phyloP scores from a whole-genome alignment of 2,113 vertebrate species.

The Mormyrus iriodes region DNA sequence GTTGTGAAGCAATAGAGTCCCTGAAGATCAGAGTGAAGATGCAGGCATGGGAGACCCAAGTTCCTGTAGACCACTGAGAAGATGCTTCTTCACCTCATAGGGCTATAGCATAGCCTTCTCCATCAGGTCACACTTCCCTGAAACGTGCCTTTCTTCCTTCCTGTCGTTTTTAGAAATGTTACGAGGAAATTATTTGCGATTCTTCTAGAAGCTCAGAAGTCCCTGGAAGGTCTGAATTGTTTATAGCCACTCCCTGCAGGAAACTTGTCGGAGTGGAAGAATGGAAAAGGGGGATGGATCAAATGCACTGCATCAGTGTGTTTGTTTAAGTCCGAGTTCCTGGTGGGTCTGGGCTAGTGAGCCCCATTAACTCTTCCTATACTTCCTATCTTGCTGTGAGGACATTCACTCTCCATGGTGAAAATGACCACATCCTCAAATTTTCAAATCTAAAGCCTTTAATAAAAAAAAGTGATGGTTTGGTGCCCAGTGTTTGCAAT shows the following conservation, averaged over 20 bases:
- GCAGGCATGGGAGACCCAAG: not conserved
- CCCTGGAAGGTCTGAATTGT: not conserved
- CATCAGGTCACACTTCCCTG: not conserved
- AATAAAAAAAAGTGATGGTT: not conserved
- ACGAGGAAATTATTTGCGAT: not conserved
- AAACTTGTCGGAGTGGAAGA: not conserved
- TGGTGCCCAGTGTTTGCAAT: not conserved
- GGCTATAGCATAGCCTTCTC: not conserved
- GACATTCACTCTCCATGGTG: not conserved
- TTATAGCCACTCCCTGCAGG: constrained; percentile 3
- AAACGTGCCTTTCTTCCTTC: not conserved
- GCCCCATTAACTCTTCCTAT: not conserved
- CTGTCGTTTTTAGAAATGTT: not conserved
- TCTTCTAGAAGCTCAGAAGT: not conserved
- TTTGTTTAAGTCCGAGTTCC: not conserved
- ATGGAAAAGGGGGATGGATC: not conserved
- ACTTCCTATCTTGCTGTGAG: not conserved
- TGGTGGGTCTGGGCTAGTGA: not conserved
- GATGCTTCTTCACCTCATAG: not conserved
- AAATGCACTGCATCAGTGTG: no score
- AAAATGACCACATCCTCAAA: not conserved
- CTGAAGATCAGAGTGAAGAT: not conserved
- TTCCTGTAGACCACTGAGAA: not conserved
- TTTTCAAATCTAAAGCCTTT: not conserved
- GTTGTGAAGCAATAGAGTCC: not conserved